Percentiles rank a stretch among this genome's conserved stretches.
Evolutionary conservation across 2,797 vertebrate species (phyloP).

Genomic region (Decapterus maruadsi): DNA sequence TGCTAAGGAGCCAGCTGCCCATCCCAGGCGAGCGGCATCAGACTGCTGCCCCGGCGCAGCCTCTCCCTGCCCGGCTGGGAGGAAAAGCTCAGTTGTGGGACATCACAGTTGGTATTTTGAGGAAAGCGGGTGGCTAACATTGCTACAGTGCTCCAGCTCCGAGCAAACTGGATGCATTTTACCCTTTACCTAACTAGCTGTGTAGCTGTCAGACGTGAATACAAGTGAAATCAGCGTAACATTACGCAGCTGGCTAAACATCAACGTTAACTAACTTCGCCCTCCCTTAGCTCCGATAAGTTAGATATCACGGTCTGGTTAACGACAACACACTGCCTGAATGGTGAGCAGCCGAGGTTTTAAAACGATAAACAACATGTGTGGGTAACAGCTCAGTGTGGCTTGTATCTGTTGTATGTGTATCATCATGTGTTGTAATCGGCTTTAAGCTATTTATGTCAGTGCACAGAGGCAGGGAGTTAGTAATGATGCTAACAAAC

Average conservation of each 20-base stretch:
- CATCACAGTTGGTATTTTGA: not conserved
- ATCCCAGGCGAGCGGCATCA: constrained; percentile 21
- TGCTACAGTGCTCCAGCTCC: not conserved
- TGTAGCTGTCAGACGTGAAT: not conserved
- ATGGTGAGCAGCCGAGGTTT: not conserved
- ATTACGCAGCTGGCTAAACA: not conserved
- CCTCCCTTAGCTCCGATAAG: constrained; percentile 6
- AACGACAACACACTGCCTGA: not conserved
- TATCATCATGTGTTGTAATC: constrained; percentile 64
- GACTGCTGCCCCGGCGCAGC: constrained; percentile 13
- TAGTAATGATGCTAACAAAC: constrained; percentile 13
- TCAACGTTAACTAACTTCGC: constrained; percentile 21
- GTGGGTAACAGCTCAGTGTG: not conserved
- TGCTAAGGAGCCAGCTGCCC: constrained; percentile 18
- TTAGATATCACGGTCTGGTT: constrained; percentile 13
- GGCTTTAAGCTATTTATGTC: constrained; percentile 68
- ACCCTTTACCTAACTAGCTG: no score
- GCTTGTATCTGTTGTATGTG: constrained; percentile 27
- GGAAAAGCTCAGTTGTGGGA: constrained; percentile 4
- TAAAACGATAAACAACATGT: not conserved
- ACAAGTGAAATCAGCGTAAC: not conserved
- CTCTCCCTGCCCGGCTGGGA: constrained; percentile 25
- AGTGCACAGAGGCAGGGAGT: constrained; percentile 10
- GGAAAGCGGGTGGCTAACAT: not conserved
- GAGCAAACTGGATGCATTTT: not conserved